Percentiles rank a stretch among this genome's conserved stretches.
phyloP scores from a whole-genome alignment of 1,140 invertebrate genomes.

The Dinoponera quadriceps region DNA sequence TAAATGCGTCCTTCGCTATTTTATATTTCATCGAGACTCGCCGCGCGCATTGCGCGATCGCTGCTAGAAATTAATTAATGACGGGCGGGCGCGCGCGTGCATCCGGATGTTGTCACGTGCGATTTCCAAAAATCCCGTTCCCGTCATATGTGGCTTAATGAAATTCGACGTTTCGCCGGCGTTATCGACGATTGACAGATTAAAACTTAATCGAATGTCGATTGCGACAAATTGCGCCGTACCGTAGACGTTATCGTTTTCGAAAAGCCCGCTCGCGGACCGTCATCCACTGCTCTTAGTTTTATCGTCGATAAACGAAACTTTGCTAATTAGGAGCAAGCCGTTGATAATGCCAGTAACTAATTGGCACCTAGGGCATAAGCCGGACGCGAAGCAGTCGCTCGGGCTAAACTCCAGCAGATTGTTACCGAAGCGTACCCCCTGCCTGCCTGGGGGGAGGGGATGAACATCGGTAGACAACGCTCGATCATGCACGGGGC shows the following conservation, averaged over 20 bases:
- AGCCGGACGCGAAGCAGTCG: constrained; percentile 73
- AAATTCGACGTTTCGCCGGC: constrained; percentile 32
- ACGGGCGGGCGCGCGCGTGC: not conserved
- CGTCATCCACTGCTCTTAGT: constrained; percentile 61
- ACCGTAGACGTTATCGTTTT: constrained; percentile 44
- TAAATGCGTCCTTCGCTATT: constrained; percentile 33
- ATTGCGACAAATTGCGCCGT: constrained; percentile 68
- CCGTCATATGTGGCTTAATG: constrained; percentile 27
- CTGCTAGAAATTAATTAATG: constrained; percentile 53
- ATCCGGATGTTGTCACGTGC: constrained; percentile 31
- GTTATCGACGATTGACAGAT: constrained; percentile 71
- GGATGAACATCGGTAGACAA: constrained; percentile 27
- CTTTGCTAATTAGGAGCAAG: constrained; percentile 82
- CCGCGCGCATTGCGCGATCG: constrained; percentile 2
- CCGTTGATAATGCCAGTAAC: constrained; percentile 81
- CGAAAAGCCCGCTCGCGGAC: constrained; percentile 8
- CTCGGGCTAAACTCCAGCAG: constrained; percentile 71
- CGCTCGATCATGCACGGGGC: constrained; percentile 35
- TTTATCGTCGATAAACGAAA: constrained; percentile 80
- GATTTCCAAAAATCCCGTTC: constrained; percentile 44
- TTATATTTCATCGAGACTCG: constrained; percentile 18
- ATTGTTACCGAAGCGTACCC: constrained; percentile 68
- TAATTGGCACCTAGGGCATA: constrained; percentile 80
- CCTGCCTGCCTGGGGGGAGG: constrained; percentile 1
- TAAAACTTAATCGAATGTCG: constrained; percentile 73